Evolutionary conservation across 2,113 vertebrate species (phyloP).

Genomic region (Indicator maculatus): DNA sequence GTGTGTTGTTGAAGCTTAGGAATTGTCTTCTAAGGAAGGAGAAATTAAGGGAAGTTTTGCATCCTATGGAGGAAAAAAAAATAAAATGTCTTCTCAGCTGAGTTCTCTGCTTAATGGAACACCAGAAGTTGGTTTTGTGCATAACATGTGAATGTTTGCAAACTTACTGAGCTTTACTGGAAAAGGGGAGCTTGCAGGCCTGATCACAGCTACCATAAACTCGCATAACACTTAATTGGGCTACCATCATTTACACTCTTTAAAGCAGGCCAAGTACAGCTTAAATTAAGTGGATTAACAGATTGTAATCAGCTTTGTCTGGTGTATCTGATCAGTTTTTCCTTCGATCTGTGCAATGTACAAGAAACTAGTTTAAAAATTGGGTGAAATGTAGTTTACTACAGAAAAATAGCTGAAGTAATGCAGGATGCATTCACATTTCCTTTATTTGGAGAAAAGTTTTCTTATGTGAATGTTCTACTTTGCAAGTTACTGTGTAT

Average conservation of each 20-base stretch:
- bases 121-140: background rate
- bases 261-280: background rate
- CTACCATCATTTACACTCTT: background rate
- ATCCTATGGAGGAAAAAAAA: background rate
- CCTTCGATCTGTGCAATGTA: background rate
- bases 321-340: background rate
- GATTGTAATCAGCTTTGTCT: background rate
- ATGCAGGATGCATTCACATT: background rate
- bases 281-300: constrained; percentile 40
- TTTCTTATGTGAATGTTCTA: background rate
- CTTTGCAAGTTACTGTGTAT: background rate
- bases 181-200: background rate
- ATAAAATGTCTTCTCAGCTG: background rate
- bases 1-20: background rate
- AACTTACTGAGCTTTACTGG: background rate
- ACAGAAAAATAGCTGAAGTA: background rate
- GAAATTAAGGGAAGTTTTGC: background rate
- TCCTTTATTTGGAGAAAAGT: background rate
- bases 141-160: background rate
- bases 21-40: background rate
- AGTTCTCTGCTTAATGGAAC: background rate
- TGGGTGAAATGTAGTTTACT: background rate
- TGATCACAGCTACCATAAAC: background rate
- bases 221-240: background rate
- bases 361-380: background rate